Evolutionary conservation across 2,797 vertebrate species (phyloP), one percentile per base, ranked within the genome.

Genomic region (Sus cebifrons): DNA sequence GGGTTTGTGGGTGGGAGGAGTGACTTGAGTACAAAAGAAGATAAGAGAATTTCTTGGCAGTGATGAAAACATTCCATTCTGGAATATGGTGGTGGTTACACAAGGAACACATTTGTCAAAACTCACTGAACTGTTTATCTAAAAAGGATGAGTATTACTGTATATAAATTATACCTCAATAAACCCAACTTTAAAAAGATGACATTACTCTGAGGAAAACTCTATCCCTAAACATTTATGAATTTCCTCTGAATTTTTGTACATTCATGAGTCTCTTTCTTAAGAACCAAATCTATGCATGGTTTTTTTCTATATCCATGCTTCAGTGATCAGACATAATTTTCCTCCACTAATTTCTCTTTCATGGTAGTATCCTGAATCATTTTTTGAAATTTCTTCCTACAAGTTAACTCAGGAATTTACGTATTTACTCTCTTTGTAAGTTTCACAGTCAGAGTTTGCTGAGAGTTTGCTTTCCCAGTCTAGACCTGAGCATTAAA

Each of bases 261-360:
- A 75, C 18, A 89, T 91, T 81, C 60, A 70, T 60, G 52, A 87
- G 9, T 87, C 49, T 91, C 40, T 85, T 90, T 86, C 27, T 83
- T 93, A 40, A 91, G 70, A 75, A 49, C 36, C 74, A 91, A 60
- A 79, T 85, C 29, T 87, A 85, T 58, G 75, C 54, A 75, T 56
- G 73, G 65, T 64, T 97, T 95, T 54, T 96, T 91, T 96, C 89
- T 86, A 67, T 64, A 70, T 25, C 36, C 86, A 87, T 77, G 93
- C 65, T 86, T 96, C 97, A 86, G 32, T 84, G 64, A 93, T 70
- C 67, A 73, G 44, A 94, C 16, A 73, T 75, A 81, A 90, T 95
- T 97, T 96, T 93, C 56, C 25, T 88, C n/a, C 68, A 93, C 92
- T 94, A 94, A 83, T 87, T 97, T 97, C 92, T 87, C 83, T 88